Evolutionary conservation across 2,888 invertebrate species (phyloP), one percentile per base, ranked within the genome.

Genomic region (Formica aserva): DNA sequence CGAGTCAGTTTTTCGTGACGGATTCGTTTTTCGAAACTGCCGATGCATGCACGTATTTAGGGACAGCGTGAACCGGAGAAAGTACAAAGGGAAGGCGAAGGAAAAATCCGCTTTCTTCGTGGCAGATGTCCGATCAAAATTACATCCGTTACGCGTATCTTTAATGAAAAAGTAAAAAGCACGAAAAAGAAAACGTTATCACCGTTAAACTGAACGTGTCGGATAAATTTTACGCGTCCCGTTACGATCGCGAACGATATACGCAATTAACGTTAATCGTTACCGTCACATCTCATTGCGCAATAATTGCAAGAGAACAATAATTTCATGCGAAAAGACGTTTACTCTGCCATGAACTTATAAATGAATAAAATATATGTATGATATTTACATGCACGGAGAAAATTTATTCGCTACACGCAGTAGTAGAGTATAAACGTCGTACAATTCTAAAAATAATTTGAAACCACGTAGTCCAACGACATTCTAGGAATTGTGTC

Each of bases 61-160:
- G 57, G 48, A 41, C n/a, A 15, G 38, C 32, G 65, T 22, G 22
- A 62, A 62, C 1, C 38, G 62, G 75, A 38, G 65, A 65, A 71
- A 76, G 69, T 18, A 15, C 18, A 15, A 60, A 65, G 52, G 57
- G 29, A 22, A 55, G 62, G 15, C 26, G 52, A 82, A 55, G n/a
- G 52, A 63, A 52, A 52, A 52, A 45, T 29, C 13, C n/a, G 35
- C 65, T 84, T 76, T 82, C 76, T 22, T 74, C 60, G 35, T 65
- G 41, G 41, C 67, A 52, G 57, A 82, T 57, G 41, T 35, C n/a
- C 32, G 41, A 81, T 55, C 29, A 35, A 81, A 65, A 32, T 41
- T 55, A 55, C 26, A 55, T 15, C 18, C 60, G 15, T 4, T 35
- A 13, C 18, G n/a, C 18, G 22, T 11, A 15, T 26, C n/a, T 52